These are phyloP conservation scores for Anthopleura xanthogrammica DNA, from an alignment of 92 coral and sea anemone genomes.

Conservation along the genomic window DNA sequence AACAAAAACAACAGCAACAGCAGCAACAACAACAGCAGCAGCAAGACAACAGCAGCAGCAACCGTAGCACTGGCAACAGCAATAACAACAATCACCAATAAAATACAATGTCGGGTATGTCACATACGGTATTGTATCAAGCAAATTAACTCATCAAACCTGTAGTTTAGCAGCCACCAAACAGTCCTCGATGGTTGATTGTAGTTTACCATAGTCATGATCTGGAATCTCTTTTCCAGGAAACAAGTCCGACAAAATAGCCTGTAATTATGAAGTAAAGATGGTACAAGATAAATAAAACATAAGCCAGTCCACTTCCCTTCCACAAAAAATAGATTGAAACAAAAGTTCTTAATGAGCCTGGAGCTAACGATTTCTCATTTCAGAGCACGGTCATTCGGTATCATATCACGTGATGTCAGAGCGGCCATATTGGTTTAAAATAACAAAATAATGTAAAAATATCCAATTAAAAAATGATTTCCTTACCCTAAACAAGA, in stretches of 20 bases:
- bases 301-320: not conserved
- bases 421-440: too few relatives aligned
- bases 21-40: too few relatives aligned
- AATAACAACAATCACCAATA: too few relatives aligned
- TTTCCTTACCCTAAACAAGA: slow-evolving; percentile 76
- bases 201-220: slow-evolving; percentile 94
- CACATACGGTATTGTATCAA: not conserved
- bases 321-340: not conserved
- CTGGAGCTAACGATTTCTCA: too few relatives aligned
- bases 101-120: not conserved
- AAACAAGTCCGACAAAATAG: slow-evolving; percentile 93
- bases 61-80: too few relatives aligned
- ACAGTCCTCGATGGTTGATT: slow-evolving; percentile 92
- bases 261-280: slow-evolving; percentile 38
- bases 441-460: not conserved
- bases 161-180: slow-evolving; percentile 74
- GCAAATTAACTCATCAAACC: slow-evolving; percentile 40
- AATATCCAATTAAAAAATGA: too few relatives aligned
- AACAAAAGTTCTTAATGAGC: too few relatives aligned
- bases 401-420: too few relatives aligned
- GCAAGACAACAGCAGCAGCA: too few relatives aligned
- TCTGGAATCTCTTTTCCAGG: slow-evolving; percentile 99
- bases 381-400: too few relatives aligned
- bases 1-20: too few relatives aligned
- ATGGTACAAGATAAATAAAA: not conserved